Evolutionary conservation across 2,888 invertebrate species (phyloP).

Genomic region (Oasisia sp.): DNA sequence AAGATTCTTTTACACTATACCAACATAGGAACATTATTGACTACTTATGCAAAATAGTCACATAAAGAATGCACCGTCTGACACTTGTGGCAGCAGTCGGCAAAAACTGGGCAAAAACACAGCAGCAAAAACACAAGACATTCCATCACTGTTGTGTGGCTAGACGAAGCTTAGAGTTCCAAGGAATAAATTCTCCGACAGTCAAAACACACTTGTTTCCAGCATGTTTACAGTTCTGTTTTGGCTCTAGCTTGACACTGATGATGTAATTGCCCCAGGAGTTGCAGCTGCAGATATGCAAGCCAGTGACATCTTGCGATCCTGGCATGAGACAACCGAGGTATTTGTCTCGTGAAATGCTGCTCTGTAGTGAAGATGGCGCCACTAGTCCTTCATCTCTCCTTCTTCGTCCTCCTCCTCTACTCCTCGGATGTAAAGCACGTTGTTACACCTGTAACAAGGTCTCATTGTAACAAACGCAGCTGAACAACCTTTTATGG

Average conservation of each 20-base stretch:
- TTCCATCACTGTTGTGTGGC: background rate
- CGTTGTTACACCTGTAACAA: constrained; percentile 81
- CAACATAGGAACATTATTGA: background rate
- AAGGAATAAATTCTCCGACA: background rate
- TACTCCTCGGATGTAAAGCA: constrained; percentile 91
- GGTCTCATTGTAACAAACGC: background rate
- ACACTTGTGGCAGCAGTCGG: background rate
- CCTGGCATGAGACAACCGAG: background rate
- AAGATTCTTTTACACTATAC: background rate
- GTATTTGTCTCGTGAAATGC: background rate
- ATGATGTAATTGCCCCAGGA: background rate
- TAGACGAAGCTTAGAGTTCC: background rate
- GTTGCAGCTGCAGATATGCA: background rate
- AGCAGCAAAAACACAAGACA: background rate
- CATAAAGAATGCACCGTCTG: background rate
- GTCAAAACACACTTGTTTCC: background rate
- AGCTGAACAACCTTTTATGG: background rate
- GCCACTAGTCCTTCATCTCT: constrained; percentile 81
- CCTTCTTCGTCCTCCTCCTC: constrained; percentile 94
- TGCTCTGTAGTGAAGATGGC: background rate
- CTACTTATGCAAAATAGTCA: background rate
- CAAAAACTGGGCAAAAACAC: background rate
- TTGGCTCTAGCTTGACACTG: background rate
- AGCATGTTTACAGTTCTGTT: background rate
- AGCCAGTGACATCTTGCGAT: background rate